These are phyloP conservation scores for Spicauda simplicius DNA, from an alignment of 2,888 invertebrate genomes.

Conservation along the genomic window DNA sequence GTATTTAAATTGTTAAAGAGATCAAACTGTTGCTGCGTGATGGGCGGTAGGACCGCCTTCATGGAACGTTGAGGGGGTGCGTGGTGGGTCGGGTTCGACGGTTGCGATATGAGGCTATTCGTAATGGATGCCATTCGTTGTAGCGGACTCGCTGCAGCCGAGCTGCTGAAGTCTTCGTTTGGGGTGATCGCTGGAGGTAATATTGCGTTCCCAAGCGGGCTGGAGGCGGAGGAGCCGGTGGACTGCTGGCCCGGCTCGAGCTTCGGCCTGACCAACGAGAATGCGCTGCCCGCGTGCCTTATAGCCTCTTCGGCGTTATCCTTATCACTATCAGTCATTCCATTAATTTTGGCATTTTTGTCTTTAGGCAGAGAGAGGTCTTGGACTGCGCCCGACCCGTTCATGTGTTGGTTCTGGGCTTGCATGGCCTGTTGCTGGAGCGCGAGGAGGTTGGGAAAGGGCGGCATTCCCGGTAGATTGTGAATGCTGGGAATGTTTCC, in stretches of 20 bases:
- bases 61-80: conserved; percentile 93
- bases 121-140: conserved; percentile 99
- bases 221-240: conserved; percentile 92
- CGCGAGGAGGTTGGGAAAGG: conserved; percentile 88
- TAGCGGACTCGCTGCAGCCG: conserved; percentile 95
- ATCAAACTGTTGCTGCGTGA: conserved; percentile 99
- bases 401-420: conserved; percentile 82
- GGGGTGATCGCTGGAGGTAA: conserved; percentile 93
- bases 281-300: conserved; percentile 92
- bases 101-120: conserved; percentile 97
- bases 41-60: conserved; percentile 98
- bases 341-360: conserved; percentile 86
- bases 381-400: conserved; percentile 89
- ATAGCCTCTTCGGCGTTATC: conserved; percentile 89
- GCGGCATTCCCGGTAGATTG: conserved; percentile 82
- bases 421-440: conserved; percentile 88
- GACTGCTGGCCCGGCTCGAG: conserved; percentile 91
- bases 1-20: conserved; percentile 99
- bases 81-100: conserved; percentile 93
- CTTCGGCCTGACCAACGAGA: conserved; percentile 94
- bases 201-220: conserved; percentile 93
- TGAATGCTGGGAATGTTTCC: conserved; percentile 85
- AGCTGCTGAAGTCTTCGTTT: conserved; percentile 91
- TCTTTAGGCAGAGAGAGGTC: conserved; percentile 94
- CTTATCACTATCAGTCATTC: conserved; percentile 88